A percentile compares a stretch with the other conserved stretches of the same genome.
Conservation (phyloP, 2,797 vertebrate species). For the Leucoraja ocellata region DNA sequence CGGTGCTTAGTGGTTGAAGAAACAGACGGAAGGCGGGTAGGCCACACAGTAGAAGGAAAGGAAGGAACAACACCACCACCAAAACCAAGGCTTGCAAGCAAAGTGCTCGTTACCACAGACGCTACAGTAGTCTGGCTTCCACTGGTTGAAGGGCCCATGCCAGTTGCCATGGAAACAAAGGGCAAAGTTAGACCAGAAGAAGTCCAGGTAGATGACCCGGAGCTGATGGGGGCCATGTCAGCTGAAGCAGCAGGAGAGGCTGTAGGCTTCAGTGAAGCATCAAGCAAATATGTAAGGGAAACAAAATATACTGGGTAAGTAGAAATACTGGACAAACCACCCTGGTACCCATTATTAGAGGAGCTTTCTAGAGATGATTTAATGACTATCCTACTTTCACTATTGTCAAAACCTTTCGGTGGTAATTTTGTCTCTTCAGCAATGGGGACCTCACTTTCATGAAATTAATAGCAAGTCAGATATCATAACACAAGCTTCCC, state of each 20-base stretch:
- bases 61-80: slow-evolving; percentile 84
- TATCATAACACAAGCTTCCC: slow-evolving; percentile 9
- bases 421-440: slow-evolving; percentile 41
- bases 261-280: slow-evolving; percentile 67
- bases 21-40: slow-evolving; percentile 60
- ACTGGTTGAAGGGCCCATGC: slow-evolving; percentile 86
- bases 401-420: slow-evolving; percentile 32
- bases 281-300: slow-evolving; percentile 41
- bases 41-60: slow-evolving; percentile 87
- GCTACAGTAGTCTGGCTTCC: slow-evolving; percentile 90
- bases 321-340: slow-evolving; percentile 6
- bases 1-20: slow-evolving; percentile 58
- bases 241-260: slow-evolving; percentile 87
- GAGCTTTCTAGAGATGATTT: not conserved
- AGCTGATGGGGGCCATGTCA: slow-evolving; percentile 96
- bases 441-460: slow-evolving; percentile 39
- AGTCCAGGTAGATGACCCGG: slow-evolving; percentile 92
- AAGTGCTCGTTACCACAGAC: slow-evolving; percentile 86
- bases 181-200: slow-evolving; percentile 92
- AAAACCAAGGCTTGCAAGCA: slow-evolving; percentile 85
- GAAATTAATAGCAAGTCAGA: slow-evolving; percentile 42
- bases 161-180: slow-evolving; percentile 92
- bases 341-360: slow-evolving; percentile 40
- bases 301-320: slow-evolving; percentile 48
- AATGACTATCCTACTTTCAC: not conserved